Conservation (phyloP, 2,113 vertebrate species). For the Peromyscus leucopus region DNA sequence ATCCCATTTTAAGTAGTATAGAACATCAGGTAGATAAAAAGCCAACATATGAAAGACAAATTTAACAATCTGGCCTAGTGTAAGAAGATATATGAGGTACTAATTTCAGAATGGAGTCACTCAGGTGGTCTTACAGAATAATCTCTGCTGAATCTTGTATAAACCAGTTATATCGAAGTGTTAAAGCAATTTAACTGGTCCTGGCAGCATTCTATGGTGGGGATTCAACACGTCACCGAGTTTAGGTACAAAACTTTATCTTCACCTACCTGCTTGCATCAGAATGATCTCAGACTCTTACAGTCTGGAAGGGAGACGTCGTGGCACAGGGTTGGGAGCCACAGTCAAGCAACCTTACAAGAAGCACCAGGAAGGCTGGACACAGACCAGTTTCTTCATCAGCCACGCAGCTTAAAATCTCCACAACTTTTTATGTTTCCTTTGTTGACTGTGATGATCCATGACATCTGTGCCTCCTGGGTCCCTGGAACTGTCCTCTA, state of each 20-base stretch:
- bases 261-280: background rate
- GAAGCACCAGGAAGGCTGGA: too few relatives aligned
- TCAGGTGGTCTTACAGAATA: background rate
- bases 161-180: background rate
- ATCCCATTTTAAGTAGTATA: background rate
- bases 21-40: background rate
- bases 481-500: background rate
- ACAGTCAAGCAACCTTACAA: background rate
- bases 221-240: background rate
- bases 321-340: background rate
- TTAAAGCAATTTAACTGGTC: background rate
- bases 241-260: background rate
- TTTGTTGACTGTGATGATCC: background rate
- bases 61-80: background rate
- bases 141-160: background rate
- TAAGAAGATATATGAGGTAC: background rate
- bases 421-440: background rate
- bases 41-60: background rate
- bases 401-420: background rate
- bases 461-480: background rate
- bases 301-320: background rate
- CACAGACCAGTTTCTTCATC: background rate
- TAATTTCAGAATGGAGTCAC: background rate
- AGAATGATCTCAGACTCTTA: background rate
- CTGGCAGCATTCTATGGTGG: background rate